A percentile compares a stretch with the other conserved stretches of the same genome.
phyloP scores from a whole-genome alignment of 2,797 vertebrate genomes.

The Syndactyla subalaris region DNA sequence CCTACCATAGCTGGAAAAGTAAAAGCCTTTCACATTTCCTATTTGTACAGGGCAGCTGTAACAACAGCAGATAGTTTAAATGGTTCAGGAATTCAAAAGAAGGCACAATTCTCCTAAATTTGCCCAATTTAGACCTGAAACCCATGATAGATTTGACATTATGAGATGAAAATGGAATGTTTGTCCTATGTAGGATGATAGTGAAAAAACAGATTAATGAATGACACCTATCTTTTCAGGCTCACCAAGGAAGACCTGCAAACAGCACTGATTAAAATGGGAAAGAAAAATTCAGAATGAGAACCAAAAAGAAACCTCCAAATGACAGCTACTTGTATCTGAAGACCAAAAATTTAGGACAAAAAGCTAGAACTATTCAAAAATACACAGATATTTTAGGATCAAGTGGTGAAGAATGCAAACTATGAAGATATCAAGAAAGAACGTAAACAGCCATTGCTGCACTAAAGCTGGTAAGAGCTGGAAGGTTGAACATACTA shows the following conservation, averaged over 20 bases:
- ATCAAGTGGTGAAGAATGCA: background rate
- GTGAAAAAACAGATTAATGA: background rate
- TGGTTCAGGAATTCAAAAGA: background rate
- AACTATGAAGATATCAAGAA: background rate
- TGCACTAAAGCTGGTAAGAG: background rate
- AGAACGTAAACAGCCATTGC: background rate
- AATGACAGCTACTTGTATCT: background rate
- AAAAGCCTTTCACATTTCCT: background rate
- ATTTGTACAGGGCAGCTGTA: conserved; percentile 14
- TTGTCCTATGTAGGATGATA: background rate
- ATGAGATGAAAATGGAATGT: background rate
- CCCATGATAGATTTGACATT: background rate
- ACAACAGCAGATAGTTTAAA: background rate
- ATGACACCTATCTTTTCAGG: background rate
- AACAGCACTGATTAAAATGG: background rate
- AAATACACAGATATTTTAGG: background rate
- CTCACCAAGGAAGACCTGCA: background rate
- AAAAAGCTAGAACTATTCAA: background rate
- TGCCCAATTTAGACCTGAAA: background rate
- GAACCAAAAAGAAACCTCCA: background rate
- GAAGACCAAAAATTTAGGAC: background rate
- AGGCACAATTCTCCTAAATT: background rate
- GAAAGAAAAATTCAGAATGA: background rate
- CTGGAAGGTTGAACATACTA: background rate
- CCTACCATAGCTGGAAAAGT: background rate